Percentiles rank a stretch among this genome's conserved stretches.
Evolutionary conservation across 2,797 vertebrate species (phyloP).

Genomic region (Tauraco hartlaubi): DNA sequence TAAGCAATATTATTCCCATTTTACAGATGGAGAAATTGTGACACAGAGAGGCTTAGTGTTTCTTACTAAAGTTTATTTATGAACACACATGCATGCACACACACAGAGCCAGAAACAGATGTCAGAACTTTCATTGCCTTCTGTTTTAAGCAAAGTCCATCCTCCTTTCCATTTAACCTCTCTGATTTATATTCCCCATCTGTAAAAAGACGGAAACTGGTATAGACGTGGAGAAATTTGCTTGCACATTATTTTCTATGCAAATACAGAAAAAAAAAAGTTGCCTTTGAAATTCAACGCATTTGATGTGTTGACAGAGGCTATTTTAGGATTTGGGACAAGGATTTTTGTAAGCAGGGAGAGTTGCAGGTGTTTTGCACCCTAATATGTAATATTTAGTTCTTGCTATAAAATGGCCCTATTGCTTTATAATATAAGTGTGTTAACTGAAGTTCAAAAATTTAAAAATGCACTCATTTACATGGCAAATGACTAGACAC

Average conservation of each 20-base stretch:
- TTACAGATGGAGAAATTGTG: constrained; percentile 76
- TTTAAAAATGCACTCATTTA: not conserved
- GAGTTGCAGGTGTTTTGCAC: not conserved
- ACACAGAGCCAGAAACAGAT: constrained; percentile 6
- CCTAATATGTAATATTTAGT: not conserved
- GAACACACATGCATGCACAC: not conserved
- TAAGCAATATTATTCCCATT: constrained; percentile 76
- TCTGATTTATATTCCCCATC: constrained; percentile 76
- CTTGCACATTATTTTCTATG: not conserved
- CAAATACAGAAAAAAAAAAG: not conserved
- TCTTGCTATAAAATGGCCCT: not conserved
- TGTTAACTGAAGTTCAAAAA: not conserved
- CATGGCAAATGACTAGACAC: not conserved
- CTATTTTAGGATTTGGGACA: not conserved
- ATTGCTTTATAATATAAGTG: not conserved
- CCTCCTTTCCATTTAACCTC: constrained; percentile 75
- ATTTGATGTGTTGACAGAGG: not conserved
- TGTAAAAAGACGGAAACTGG: constrained; percentile 70
- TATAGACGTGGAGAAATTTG: constrained; percentile 12
- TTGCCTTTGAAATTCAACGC: not conserved
- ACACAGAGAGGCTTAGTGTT: constrained; percentile 72
- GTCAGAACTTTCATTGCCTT: constrained; percentile 23
- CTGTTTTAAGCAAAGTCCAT: constrained; percentile 43
- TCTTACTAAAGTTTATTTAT: constrained; percentile 13
- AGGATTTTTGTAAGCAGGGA: not conserved